Base-by-base conservation (phyloP, 2,888 invertebrate species). In the Sphinx pinastri region DNA sequence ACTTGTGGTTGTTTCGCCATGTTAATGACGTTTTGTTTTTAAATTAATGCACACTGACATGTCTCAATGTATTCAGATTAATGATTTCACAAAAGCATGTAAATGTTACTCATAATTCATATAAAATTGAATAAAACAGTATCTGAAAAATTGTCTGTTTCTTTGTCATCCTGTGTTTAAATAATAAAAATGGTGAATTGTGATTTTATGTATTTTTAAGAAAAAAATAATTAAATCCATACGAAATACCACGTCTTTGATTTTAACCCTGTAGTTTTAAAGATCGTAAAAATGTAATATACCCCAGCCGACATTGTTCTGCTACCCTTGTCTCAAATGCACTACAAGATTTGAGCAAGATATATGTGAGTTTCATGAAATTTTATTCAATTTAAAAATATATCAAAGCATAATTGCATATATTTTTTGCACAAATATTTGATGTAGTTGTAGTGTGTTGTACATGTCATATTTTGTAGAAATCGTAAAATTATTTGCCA, bases 111-210 rank as follows among this genome's bases (percentile, higher is more conserved):
- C 16, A 55, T 19, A 55, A 38, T 7, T 19, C 55, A 55, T 55
- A 54, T 54, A n/a, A 54, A 54, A 19, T 55, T 19, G 16, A 55
- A 55, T 78, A 76, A 78, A 76, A 73, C 68, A 69, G 67, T 75
- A 70, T 70, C 69, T 47, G 73, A 7, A 70, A 60, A 68, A 71
- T 71, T 73, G 73, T 19, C 19, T 63, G 63, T 63, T 63, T 49
- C 19, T 49, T 63, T 49, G 49, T 38, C 49, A 49, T 49, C 63
- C 63, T 60, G 8, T 38, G 38, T 45, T n/a, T 45, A 16, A 16
- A n/a, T 49, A 55, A 25, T 19, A 19, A 16, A 49, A 47, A 49
- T 19, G 47, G 12, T 63, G 19, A 49, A 13, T 7, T 49, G 19
- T 49, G 19, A 63, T 19, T 38, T 38, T 38, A 38, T 38, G 3